Conservation (phyloP, 1,140 invertebrate species). For the Neodiprion fabricii region DNA sequence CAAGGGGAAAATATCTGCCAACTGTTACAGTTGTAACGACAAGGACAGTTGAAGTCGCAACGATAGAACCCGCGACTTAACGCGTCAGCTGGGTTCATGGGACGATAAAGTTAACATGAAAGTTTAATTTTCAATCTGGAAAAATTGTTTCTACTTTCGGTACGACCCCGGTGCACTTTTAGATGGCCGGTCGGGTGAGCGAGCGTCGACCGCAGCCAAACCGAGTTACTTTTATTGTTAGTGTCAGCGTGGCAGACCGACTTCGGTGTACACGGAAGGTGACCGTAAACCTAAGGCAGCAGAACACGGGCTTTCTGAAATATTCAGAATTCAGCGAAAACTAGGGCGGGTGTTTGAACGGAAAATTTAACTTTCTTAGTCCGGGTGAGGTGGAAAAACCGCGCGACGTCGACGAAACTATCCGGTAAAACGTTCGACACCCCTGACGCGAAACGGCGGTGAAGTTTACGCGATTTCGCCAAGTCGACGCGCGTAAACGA, state of each 20-base stretch:
- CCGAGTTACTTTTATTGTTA: not conserved
- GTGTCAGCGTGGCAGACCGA: not conserved
- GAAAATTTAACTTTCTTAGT: not conserved
- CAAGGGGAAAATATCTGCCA: not conserved
- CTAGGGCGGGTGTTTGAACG: not conserved
- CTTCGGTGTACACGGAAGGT: not conserved
- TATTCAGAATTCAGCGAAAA: not conserved
- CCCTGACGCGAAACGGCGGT: not conserved
- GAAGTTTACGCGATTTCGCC: not conserved
- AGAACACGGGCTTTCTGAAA: not conserved
- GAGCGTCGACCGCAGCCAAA: no score
- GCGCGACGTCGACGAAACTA: not conserved
- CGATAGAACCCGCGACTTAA: no score
- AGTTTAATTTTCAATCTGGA: conserved; percentile 40
- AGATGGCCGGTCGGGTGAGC: not conserved
- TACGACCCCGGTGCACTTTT: not conserved
- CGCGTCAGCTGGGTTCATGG: not conserved
- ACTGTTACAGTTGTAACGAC: not conserved
- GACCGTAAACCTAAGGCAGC: not conserved
- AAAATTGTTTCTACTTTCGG: conserved; percentile 18
- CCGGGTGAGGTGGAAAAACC: not conserved
- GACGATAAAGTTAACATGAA: conserved; percentile 20
- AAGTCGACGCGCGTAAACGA: not conserved
- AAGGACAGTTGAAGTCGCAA: not conserved
- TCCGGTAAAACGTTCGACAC: not conserved